phyloP scores from a whole-genome alignment of 2,113 vertebrate species.

The Tichodroma muraria region DNA sequence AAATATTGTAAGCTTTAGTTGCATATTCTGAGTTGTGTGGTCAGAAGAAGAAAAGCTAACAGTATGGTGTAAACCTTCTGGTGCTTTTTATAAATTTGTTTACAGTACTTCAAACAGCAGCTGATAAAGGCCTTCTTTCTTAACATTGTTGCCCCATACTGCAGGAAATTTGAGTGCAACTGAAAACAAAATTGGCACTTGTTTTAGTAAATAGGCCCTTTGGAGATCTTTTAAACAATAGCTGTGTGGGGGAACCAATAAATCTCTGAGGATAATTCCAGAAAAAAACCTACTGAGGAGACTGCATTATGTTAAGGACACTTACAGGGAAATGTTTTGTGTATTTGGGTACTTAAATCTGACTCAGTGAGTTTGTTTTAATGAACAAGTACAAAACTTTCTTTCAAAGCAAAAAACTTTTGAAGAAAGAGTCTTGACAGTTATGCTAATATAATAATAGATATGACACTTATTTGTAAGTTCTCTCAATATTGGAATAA shows the following conservation, averaged over 20 bases:
- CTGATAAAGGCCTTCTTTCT: background rate
- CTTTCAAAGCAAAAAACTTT: background rate
- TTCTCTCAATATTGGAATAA: background rate
- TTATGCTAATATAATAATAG: background rate
- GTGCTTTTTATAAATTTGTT: slow-evolving; percentile 2
- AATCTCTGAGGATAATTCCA: background rate
- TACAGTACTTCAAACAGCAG: background rate
- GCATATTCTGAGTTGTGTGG: background rate
- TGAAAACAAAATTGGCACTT: background rate
- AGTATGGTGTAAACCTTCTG: background rate
- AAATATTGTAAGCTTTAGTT: background rate
- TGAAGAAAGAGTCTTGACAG: background rate
- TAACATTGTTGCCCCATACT: background rate
- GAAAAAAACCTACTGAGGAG: background rate
- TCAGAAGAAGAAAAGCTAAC: background rate
- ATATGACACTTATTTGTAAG: background rate
- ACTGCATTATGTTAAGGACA: background rate
- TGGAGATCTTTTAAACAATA: background rate
- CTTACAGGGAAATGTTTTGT: background rate
- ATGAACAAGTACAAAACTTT: background rate
- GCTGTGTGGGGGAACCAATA: background rate
- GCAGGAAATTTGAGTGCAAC: background rate
- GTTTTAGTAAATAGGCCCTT: background rate
- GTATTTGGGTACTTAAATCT: background rate
- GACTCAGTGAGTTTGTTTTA: background rate